phyloP scores from a whole-genome alignment of 2,113 vertebrate species.

The Polyodon spathula region DNA sequence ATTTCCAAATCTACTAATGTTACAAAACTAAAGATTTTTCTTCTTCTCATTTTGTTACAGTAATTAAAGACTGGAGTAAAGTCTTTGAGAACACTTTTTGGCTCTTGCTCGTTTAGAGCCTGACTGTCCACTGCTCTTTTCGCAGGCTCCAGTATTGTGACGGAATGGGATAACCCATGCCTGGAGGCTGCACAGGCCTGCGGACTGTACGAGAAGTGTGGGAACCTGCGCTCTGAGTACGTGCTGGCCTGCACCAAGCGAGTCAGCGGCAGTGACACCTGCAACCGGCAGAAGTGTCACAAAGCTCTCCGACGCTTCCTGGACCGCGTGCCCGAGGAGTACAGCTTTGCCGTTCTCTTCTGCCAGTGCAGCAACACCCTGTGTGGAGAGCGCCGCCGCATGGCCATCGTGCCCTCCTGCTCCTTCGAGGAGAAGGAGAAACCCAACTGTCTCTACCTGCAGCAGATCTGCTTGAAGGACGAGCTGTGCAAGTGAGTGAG shows the following conservation, averaged over 20 bases:
- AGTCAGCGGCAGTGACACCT: conserved; percentile 51
- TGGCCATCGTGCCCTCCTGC: conserved; percentile 87
- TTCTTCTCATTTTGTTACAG: too few species aligned
- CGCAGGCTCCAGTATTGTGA: conserved; percentile 32
- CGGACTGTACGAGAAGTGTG: conserved; percentile 76
- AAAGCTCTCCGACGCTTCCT: conserved; percentile 82
- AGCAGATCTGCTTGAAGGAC: conserved; percentile 68
- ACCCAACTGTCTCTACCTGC: conserved; percentile 78
- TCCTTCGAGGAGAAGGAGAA: conserved; percentile 66
- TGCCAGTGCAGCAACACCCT: conserved; percentile 78
- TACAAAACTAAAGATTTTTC: too few species aligned
- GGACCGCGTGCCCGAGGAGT: conserved; percentile 71
- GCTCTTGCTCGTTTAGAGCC: too few species aligned
- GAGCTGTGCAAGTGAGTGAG: conserved; percentile 78
- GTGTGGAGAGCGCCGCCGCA: conserved; percentile 80
- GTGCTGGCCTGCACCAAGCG: conserved; percentile 72
- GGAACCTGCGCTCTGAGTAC: conserved; percentile 79
- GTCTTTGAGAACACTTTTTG: too few species aligned
- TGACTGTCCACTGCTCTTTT: conserved; percentile 8
- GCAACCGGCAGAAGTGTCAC: conserved; percentile 75
- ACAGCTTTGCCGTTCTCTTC: conserved; percentile 80
- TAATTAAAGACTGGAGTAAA: too few species aligned
- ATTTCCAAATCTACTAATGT: too few species aligned
- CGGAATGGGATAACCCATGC: conserved; percentile 64
- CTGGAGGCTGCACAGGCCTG: conserved; percentile 79